These are phyloP conservation scores for Collichthys lucidus DNA, from an alignment of 2,113 vertebrate species.

Conservation along the genomic window DNA sequence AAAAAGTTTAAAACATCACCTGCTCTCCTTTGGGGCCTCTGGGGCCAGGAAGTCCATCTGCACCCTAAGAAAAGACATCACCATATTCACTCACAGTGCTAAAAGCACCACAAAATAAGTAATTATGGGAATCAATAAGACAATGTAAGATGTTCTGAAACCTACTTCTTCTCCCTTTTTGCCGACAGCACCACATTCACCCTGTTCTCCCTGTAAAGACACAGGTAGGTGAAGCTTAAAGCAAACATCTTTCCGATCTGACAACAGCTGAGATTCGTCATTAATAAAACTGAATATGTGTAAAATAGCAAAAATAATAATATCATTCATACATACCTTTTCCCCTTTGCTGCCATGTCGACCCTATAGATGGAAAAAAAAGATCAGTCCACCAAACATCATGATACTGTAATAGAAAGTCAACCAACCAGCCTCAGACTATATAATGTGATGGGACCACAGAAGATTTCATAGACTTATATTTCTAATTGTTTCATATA, in stretches of 20 bases:
- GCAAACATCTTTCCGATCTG: neutral
- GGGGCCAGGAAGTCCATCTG: conserved; percentile 79
- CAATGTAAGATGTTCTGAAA: neutral
- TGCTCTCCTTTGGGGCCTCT: conserved; percentile 84
- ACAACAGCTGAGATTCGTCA: neutral
- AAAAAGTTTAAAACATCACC: conserved; percentile 73
- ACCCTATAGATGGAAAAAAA: conserved; percentile 65
- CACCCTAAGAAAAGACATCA: conserved; percentile 70
- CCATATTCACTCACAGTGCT: neutral
- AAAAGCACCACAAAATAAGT: neutral
- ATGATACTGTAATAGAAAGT: neutral
- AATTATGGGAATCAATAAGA: neutral
- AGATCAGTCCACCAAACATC: neutral
- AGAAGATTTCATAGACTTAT: neutral
- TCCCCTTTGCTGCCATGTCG: conserved; percentile 73
- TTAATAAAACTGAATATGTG: fast-evolving
- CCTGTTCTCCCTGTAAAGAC: conserved; percentile 82
- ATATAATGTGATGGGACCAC: neutral
- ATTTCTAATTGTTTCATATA: neutral
- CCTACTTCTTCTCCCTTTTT: conserved; percentile 88
- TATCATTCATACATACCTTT: conserved; percentile 63
- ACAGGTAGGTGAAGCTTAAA: neutral
- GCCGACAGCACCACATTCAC: conserved; percentile 88
- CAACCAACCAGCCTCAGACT: neutral
- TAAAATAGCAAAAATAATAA: neutral